These are phyloP conservation scores for Megaceryle alcyon DNA, from an alignment of 2,797 vertebrate genomes.

Conservation along the genomic window DNA sequence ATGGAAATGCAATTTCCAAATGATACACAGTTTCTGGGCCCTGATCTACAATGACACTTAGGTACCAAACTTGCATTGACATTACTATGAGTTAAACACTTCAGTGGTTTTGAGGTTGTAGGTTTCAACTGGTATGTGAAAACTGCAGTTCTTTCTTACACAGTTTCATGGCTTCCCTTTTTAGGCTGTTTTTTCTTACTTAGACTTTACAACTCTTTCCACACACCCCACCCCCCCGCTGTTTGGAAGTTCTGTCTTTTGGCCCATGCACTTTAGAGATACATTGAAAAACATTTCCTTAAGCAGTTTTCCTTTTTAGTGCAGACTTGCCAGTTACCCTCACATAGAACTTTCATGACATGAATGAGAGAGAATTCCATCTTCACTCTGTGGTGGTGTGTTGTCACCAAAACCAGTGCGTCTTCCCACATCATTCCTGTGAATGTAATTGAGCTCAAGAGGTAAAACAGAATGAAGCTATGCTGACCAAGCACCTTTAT, in stretches of 20 bases:
- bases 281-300: neutral
- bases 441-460: neutral
- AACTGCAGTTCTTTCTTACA: neutral
- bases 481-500: neutral
- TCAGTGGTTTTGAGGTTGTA: neutral
- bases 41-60: neutral
- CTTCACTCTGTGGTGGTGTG: neutral
- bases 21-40: neutral
- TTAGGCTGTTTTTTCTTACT: neutral
- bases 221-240: neutral
- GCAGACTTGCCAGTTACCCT: neutral
- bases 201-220: neutral
- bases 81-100: neutral
- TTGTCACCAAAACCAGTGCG: neutral
- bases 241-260: neutral
- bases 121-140: neutral
- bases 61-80: neutral
- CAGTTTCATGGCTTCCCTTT: neutral
- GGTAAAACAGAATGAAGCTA: neutral
- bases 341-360: neutral
- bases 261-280: conserved; percentile 25
- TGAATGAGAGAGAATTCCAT: neutral
- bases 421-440: neutral
- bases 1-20: neutral
- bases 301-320: neutral